These are phyloP conservation scores for Eonycteris spelaea DNA, from an alignment of 2,113 vertebrate species.

Conservation along the genomic window DNA sequence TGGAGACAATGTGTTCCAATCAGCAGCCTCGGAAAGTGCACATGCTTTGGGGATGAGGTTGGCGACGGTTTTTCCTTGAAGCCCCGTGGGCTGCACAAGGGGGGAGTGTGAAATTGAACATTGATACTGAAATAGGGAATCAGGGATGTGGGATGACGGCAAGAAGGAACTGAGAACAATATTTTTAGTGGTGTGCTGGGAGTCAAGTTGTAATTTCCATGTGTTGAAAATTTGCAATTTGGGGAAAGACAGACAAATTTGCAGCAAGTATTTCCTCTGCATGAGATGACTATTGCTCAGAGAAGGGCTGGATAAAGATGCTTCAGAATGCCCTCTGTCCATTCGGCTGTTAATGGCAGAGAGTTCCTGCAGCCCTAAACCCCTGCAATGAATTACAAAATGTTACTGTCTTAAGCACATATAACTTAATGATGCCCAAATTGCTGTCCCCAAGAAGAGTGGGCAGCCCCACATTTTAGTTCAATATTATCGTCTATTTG, in stretches of 20 bases:
- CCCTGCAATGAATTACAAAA: background rate
- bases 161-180: background rate
- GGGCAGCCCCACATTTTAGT: background rate
- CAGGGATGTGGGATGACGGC: background rate
- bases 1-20: conserved; percentile 45
- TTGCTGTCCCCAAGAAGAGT: background rate
- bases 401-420: background rate
- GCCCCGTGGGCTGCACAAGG: conserved; percentile 91
- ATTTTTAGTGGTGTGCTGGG: background rate
- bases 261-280: background rate
- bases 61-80: conserved; percentile 90
- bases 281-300: background rate
- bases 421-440: background rate
- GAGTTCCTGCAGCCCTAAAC: background rate
- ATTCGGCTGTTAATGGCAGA: background rate
- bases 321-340: background rate
- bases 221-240: background rate
- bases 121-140: background rate
- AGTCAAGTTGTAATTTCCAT: background rate
- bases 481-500: background rate
- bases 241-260: background rate
- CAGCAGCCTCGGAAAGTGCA: background rate
- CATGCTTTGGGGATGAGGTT: conserved; percentile 84
- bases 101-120: conserved; percentile 79
- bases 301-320: background rate